Percentiles rank a stretch among this genome's conserved stretches.
These are phyloP conservation scores for Pterostichus niger DNA, from an alignment of 2,888 invertebrate genomes.

Conservation along the genomic window DNA sequence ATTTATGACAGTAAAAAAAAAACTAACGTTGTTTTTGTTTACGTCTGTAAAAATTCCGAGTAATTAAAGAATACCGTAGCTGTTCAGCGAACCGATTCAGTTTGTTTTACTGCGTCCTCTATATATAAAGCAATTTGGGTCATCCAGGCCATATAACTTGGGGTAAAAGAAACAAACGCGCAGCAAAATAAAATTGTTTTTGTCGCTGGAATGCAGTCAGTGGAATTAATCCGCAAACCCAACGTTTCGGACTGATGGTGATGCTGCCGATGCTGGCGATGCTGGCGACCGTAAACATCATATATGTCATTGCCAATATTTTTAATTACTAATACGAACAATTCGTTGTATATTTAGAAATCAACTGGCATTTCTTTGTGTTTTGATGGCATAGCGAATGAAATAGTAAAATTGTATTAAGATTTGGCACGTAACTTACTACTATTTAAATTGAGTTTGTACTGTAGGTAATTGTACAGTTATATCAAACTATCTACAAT, in stretches of 20 bases:
- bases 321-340: no score
- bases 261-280: no score
- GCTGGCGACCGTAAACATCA: no score
- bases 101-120: conserved; percentile 56
- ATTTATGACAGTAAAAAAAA: conserved; percentile 20
- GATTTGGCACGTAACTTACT: no score
- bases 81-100: conserved; percentile 51
- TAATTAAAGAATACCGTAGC: conserved; percentile 53
- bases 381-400: no score
- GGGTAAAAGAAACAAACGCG: conserved; percentile 56
- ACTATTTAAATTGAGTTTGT: no score
- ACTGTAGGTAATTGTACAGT: no score
- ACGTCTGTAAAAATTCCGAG: conserved; percentile 40
- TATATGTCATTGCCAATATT: no score
- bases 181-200: conserved; percentile 63
- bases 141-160: conserved; percentile 63
- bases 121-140: conserved; percentile 62
- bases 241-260: not conserved
- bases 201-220: conserved; percentile 60
- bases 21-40: conserved; percentile 34
- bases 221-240: conserved; percentile 27
- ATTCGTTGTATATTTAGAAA: no score
- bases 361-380: no score
- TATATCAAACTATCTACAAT: no score
- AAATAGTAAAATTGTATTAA: no score